Conservation (phyloP, 2,888 invertebrate species). For the Atrina japonica region DNA sequence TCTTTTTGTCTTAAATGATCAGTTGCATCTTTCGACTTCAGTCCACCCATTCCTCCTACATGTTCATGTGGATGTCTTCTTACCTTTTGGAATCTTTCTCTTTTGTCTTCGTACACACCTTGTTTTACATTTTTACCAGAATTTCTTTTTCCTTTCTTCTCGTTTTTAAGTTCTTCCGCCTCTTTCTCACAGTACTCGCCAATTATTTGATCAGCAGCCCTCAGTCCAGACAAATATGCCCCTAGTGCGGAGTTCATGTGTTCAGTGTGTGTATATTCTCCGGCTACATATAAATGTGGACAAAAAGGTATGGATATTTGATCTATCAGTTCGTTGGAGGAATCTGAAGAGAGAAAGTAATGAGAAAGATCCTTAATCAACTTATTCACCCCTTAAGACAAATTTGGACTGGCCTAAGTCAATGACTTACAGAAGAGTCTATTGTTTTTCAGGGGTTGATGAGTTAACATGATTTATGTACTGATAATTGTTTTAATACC, state of each 20-base stretch:
- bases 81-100: background rate
- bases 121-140: slow-evolving; percentile 10
- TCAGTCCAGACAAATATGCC: slow-evolving; percentile 66
- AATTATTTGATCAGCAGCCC: slow-evolving; percentile 61
- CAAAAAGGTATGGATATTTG: slow-evolving; percentile 56
- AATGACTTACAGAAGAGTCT: too few relatives aligned
- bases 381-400: too few relatives aligned
- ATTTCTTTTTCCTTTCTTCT: slow-evolving; percentile 26
- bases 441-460: too few relatives aligned
- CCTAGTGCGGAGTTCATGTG: slow-evolving; percentile 66
- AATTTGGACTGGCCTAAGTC: too few relatives aligned
- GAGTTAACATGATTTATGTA: too few relatives aligned
- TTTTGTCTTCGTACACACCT: background rate
- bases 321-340: slow-evolving; percentile 11
- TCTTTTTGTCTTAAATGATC: too few relatives aligned
- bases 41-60: too few relatives aligned
- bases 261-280: slow-evolving; percentile 61
- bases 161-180: slow-evolving; percentile 16
- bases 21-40: too few relatives aligned
- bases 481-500: too few relatives aligned
- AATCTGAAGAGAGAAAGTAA: slow-evolving; percentile 9
- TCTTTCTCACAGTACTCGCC: slow-evolving; percentile 40
- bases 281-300: slow-evolving; percentile 71
- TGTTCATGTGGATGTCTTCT: too few relatives aligned
- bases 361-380: background rate